Conservation (phyloP, 2,113 vertebrate species). For the Puma concolor region DNA sequence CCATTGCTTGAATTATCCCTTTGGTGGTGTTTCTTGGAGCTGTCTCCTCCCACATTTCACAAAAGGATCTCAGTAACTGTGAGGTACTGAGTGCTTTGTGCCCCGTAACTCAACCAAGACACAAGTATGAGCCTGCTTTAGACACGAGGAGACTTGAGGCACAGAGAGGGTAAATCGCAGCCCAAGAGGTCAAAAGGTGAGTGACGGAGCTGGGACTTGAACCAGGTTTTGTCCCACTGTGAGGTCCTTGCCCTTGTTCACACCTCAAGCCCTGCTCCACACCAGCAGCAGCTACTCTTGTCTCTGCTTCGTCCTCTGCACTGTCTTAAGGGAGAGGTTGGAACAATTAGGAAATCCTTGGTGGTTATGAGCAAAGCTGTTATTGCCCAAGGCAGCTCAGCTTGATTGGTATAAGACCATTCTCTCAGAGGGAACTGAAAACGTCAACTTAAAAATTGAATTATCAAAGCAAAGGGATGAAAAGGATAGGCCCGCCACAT, state of each 20-base stretch:
- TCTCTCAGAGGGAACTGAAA: conserved; percentile 54
- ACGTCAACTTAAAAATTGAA: conserved; percentile 49
- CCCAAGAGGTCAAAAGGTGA: neutral
- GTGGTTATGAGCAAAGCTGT: conserved; percentile 62
- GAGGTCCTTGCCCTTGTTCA: neutral
- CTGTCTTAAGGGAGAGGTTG: conserved; percentile 47
- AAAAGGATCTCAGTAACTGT: neutral
- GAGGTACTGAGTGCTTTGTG: neutral
- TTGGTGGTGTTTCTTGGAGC: conserved; percentile 18
- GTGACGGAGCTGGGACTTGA: neutral
- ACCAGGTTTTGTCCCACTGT: neutral
- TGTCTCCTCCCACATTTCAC: neutral
- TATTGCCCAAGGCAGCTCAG: conserved; percentile 44
- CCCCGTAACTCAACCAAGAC: neutral
- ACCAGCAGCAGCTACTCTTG: neutral
- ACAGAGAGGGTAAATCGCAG: neutral
- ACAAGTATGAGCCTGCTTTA: neutral
- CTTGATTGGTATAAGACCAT: conserved; percentile 41
- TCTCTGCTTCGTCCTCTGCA: conserved; percentile 6
- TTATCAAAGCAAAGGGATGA: conserved; percentile 32
- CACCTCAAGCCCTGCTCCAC: neutral
- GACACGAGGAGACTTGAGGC: neutral
- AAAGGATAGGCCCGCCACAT: neutral
- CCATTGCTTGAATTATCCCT: neutral
- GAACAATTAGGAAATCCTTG: conserved; percentile 68